Evolutionary conservation across 2,888 invertebrate species (phyloP).

Genomic region (Lissonota sp.): DNA sequence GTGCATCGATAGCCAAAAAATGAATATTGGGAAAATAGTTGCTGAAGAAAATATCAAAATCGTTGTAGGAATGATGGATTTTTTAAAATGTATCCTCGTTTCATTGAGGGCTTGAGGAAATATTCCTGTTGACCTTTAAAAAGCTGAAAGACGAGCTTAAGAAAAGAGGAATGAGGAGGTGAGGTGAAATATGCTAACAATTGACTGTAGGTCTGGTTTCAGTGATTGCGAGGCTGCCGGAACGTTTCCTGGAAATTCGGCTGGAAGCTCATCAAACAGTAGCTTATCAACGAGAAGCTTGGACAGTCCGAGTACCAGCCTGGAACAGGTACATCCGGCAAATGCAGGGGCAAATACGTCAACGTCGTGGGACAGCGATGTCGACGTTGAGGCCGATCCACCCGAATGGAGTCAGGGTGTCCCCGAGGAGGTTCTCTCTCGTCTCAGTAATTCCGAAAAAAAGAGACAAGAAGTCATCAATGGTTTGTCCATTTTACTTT

Average conservation of each 20-base stretch:
- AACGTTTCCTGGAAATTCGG: constrained; percentile 81
- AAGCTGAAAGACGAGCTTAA: neutral
- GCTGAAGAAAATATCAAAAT: too few relatives aligned
- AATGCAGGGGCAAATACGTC: constrained; percentile 76
- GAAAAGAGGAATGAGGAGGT: neutral
- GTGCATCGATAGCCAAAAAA: neutral
- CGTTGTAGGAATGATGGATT: neutral
- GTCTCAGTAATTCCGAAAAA: constrained; percentile 92
- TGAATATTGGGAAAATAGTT: neutral
- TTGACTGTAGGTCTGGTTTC: constrained; percentile 78
- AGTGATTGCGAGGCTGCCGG: constrained; percentile 81
- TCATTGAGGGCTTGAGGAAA: neutral
- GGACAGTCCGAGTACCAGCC: constrained; percentile 90
- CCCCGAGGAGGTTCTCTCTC: constrained; percentile 89
- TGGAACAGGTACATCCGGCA: constrained; percentile 87
- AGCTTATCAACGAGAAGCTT: constrained; percentile 84
- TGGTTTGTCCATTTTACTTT: constrained; percentile 85
- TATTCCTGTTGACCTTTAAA: neutral
- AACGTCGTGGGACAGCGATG: constrained; percentile 84
- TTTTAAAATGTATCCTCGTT: neutral
- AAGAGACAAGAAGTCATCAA: constrained; percentile 97
- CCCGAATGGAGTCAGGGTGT: constrained; percentile 92
- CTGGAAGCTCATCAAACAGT: constrained; percentile 82
- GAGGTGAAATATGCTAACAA: constrained; percentile 72
- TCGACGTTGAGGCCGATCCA: constrained; percentile 87